Conservation (phyloP, 1,140 invertebrate genomes). For the Doryteuthis pealeii region DNA sequence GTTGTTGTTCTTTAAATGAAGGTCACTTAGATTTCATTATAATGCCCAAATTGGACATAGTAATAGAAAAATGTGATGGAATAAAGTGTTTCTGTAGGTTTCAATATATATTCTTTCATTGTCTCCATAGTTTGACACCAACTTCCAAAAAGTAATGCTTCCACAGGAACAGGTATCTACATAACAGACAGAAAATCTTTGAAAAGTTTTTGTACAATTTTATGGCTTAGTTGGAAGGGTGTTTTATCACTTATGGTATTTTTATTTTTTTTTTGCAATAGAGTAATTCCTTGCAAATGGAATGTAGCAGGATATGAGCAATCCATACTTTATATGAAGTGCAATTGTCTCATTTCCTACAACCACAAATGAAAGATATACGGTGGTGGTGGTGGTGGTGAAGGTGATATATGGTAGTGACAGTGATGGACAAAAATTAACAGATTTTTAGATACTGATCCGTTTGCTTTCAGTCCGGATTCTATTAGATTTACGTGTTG, state of each 20-base stretch:
- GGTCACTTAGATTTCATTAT: too few relatives aligned
- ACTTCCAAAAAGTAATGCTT: too few relatives aligned
- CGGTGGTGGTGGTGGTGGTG: neutral
- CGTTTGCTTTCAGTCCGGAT: slow-evolving; percentile 36
- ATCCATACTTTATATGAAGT: neutral
- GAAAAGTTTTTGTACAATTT: too few relatives aligned
- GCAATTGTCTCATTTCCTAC: slow-evolving; percentile 7
- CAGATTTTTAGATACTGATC: slow-evolving; percentile 19
- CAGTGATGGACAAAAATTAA: neutral
- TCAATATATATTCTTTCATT: too few relatives aligned
- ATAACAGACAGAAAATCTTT: too few relatives aligned
- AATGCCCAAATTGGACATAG: too few relatives aligned
- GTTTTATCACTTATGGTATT: neutral
- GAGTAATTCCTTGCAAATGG: neutral
- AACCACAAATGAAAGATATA: slow-evolving; percentile 9
- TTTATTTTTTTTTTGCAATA: neutral
- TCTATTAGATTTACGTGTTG: slow-evolving; percentile 40
- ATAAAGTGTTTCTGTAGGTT: too few relatives aligned
- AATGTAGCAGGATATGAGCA: slow-evolving; percentile 7
- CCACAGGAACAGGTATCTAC: too few relatives aligned
- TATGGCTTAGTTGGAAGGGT: neutral
- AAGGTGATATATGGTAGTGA: neutral
- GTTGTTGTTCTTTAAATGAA: too few relatives aligned
- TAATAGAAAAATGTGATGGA: too few relatives aligned
- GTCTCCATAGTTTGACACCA: too few relatives aligned